Percentiles rank a stretch among this genome's conserved stretches.
Evolutionary conservation across 1,140 invertebrate genomes (phyloP).

Genomic region (Ephestia elutella): DNA sequence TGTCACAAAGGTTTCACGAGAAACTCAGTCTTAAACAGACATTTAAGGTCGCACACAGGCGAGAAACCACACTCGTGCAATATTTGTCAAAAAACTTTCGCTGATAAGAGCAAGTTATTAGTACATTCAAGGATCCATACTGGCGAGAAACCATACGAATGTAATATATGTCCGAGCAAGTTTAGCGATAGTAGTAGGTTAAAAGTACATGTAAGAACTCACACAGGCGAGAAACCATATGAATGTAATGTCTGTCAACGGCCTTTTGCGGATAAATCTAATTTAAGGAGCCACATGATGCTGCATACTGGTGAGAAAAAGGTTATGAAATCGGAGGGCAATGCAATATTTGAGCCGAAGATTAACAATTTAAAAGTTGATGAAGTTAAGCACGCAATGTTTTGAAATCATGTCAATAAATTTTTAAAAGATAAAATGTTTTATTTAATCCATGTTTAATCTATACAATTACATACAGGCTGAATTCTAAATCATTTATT

Average conservation of each 20-base stretch:
- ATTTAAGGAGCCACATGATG: not conserved
- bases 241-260: constrained; percentile 72
- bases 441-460: no score
- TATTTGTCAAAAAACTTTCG: not conserved
- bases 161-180: not conserved
- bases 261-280: not conserved
- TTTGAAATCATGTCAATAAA: no score
- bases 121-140: not conserved
- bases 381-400: no score
- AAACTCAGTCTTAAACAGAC: not conserved
- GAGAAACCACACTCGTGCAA: constrained; percentile 10
- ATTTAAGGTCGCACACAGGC: constrained; percentile 17
- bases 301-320: not conserved
- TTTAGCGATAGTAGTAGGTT: not conserved
- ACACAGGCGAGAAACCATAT: constrained; percentile 56
- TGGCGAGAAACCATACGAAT: not conserved
- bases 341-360: no score
- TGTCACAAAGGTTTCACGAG: not conserved
- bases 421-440: no score
- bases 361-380: no score
- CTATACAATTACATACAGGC: no score
- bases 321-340: no score
- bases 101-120: not conserved
- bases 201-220: constrained; percentile 4
- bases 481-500: no score